Evolutionary conservation across 2,113 vertebrate species (phyloP), one percentile per base, ranked within the genome.

Genomic region (Embiotoca jacksoni): DNA sequence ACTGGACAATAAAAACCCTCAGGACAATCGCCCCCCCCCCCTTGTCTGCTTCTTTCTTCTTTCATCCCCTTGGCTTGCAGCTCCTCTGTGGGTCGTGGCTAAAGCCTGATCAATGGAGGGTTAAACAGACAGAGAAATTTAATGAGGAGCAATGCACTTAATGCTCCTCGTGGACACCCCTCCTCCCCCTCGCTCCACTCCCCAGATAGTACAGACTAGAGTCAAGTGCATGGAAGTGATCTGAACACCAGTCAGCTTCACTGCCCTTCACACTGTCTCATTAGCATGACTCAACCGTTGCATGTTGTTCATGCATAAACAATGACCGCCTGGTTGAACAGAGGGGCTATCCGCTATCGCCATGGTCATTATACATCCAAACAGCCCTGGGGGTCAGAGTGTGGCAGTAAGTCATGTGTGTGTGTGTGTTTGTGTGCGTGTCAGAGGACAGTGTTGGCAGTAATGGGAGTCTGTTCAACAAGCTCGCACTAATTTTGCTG

Each of bases 231-330:
- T 65, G 75, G 72, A 86, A 86, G 81, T 83, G 73, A 84, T 84
- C 62, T 7, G 64, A 82, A 64, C 75, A 82, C 85, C 80, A 81
- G 82, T 78, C 76, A 74, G 54, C 87, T 80, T 57, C 75, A 72
- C 77, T 85, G 73, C 68, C 85, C 86, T 69, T 84, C 70, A 83
- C 76, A 78, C 84, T 6, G 11, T 72, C 82, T 92, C 76, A 92
- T 89, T 85, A 84, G 39, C 72, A 82, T 84, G 75, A 88, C 73
- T 87, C 81, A 79, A 72, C 47, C 62, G 13, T 30, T 36, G 59
- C 75, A 85, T 85, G 74, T 88, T 86, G 81, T 83, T 77, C 81
- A 82, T 89, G 76, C 88, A 92, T 88, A 82, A 90, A 84, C 83
- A 87, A 84, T 75, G 78, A 85, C 50, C 7, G 52, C 63, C 70